These are phyloP conservation scores for Amphiura filiformis DNA, from an alignment of 35 echinoderm and acorn worm species.

Conservation along the genomic window DNA sequence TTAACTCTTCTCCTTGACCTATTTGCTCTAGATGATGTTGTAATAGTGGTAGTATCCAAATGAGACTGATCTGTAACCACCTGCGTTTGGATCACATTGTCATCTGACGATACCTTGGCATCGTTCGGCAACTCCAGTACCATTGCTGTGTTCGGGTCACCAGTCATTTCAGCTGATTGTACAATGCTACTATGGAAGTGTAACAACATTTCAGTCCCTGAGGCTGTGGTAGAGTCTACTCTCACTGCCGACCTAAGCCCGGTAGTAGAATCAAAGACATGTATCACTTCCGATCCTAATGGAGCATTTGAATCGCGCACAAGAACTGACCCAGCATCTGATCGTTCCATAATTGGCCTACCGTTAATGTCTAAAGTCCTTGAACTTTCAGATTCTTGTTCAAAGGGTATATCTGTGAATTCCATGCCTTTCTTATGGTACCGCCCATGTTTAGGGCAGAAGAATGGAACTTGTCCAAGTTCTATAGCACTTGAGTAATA, in stretches of 20 bases:
- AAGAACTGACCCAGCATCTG: not conserved
- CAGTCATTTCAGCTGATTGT: not conserved
- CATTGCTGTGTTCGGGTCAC: not conserved
- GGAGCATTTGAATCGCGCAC: not conserved
- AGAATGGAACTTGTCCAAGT: not conserved
- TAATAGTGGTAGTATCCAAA: too few species aligned
- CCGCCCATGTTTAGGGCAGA: not conserved
- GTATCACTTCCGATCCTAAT: slow-evolving; percentile 5
- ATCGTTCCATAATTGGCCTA: not conserved
- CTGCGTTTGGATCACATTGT: not conserved
- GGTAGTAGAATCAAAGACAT: not conserved
- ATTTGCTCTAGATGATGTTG: too few species aligned
- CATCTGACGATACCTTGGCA: not conserved
- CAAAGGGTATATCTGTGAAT: not conserved
- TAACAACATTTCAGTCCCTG: slow-evolving; percentile 9
- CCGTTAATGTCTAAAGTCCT: not conserved
- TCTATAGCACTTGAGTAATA: not conserved
- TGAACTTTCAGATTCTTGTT: not conserved
- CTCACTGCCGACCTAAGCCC: not conserved
- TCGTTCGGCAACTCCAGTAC: not conserved
- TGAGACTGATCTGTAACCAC: not conserved
- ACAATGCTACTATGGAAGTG: slow-evolving; percentile 7
- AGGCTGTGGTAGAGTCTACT: not conserved
- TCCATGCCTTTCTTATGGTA: not conserved
- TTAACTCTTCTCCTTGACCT: too few species aligned